Evolutionary conservation across 2,113 vertebrate species (phyloP), one percentile per base, ranked within the genome.

Genomic region (Notothenia rossii): DNA sequence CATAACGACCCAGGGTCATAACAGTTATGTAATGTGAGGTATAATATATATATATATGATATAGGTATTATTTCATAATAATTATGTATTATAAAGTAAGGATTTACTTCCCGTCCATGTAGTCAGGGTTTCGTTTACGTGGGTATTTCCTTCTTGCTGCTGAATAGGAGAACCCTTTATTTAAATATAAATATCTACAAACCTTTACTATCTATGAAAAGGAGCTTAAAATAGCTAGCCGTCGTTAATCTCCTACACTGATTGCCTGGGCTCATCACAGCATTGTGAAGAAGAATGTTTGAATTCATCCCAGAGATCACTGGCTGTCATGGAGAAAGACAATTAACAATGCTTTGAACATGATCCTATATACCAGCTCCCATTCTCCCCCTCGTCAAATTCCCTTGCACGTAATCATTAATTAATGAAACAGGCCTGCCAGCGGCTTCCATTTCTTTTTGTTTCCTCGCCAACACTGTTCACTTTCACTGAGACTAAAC

Each of bases 301-400:
- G 79, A 67, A 66, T 77, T 85, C 55, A 73, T 69, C 55, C 53
- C 55, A 62, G 77, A 86, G 82, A 86, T 82, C 78, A 85, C 61
- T 56, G 10, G 64, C 49, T 82, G 79, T 83, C 65, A 83, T 75
- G 68, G 78, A 88, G 82, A 88, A 86, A 88, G 76, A 87, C 81
- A 90, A 85, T 89, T 86, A 86, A 80, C 65, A 71, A 59, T 50
- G 58, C 64, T 78, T 83, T 89, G 72, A 88, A 79, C 78, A 59
- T 18, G 70, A 89, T 83, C 79, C 62, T 67, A 46, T 56, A 46
- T 56, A 86, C 54, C 71, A 55, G 84, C 81, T 69, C 56, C 68
- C 5, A 22, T 81, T 89, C 67, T 63, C 79, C 18, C 1, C 49
- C 71, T 77, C 60, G 10, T 88, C 86, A 82, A 53, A 75, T 84